Base-by-base conservation (phyloP, 2,113 vertebrate genomes). In the Gavia stellata region DNA sequence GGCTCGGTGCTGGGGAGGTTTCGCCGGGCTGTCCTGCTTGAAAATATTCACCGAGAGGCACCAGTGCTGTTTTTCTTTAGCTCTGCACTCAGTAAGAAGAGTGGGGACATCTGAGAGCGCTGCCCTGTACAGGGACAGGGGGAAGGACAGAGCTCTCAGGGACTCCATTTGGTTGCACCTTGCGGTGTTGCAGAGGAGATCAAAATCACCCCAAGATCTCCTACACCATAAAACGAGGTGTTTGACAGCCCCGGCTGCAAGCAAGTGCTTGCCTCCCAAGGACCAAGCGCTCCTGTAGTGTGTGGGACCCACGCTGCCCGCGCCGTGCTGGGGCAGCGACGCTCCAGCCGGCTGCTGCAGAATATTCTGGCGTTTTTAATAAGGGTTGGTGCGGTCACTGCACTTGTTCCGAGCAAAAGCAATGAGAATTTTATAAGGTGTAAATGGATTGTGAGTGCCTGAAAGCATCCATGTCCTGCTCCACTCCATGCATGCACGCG, bases 371-470 rank as follows among this genome's bases (percentile, higher is more conserved):
- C 55, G 5, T 47, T 81, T 97, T 72, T 79, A 83, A 75, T 38
- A 13, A 11, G 85, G 50, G 36, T 49, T 71, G 36, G 47, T 91
- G 55, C 13, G 14, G 82, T 95, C 93, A 94, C 73, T 89, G 94
- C 71, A 3, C 92, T 96, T 66, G 86, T 89, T 92, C 59, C 58
- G 49, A 66, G 90, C 72, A 28, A 88, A 92, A 85, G 89, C 61
- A 86, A 89, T 95, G 93, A 96, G 95, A 89, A 89, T 96, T 96
- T 96, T 88, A 93, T 93, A 94, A 97, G 88, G 93, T 94, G 92
- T 83, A 93, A 97, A 96, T 96, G 95, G 86, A 82, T 94, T 63
- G 75, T 31, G 88, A 90, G 90, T 38, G 91, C 75, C 80, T 84
- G 86, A 63, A 79, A 92, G 61, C 82, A 45, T 83, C 63, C 16